Conservation (phyloP, 1,140 invertebrate species). For the Andricus grossulariae region DNA sequence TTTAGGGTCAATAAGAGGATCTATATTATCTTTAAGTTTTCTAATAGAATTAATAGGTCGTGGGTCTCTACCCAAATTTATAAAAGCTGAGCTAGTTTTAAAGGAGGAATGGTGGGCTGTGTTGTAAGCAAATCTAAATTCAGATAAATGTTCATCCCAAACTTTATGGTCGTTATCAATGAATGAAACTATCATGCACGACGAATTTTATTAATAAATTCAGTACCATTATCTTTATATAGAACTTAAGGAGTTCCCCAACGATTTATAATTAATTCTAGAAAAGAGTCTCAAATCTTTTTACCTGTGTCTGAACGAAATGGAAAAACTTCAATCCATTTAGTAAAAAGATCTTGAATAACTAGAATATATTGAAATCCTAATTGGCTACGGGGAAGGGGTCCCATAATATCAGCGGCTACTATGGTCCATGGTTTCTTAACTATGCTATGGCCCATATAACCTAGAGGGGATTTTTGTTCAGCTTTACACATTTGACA, state of each 20-base stretch:
- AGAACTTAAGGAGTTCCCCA: no score
- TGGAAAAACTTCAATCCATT: not conserved
- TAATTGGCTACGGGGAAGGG: conserved; percentile 33
- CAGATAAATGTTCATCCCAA: not conserved
- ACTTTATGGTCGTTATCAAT: not conserved
- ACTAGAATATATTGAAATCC: not conserved
- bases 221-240: not conserved
- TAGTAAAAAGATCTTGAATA: not conserved
- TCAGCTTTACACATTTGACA: conserved; percentile 35
- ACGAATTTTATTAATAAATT: not conserved
- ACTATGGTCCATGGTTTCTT: no score
- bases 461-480: conserved; percentile 2
- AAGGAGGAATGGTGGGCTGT: not conserved
- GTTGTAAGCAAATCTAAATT: conserved; percentile 1
- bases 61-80: not conserved
- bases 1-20: not conserved
- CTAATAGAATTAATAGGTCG: not conserved
- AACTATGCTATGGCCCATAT: conserved; percentile 30
- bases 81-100: no score
- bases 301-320: not conserved
- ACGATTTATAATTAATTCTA: not conserved
- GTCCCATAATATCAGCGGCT: no score
- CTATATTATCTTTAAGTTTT: not conserved
- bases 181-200: not conserved
- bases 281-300: not conserved